Base-by-base conservation (phyloP, 2,888 invertebrate species). In the Tipula vernalis region DNA sequence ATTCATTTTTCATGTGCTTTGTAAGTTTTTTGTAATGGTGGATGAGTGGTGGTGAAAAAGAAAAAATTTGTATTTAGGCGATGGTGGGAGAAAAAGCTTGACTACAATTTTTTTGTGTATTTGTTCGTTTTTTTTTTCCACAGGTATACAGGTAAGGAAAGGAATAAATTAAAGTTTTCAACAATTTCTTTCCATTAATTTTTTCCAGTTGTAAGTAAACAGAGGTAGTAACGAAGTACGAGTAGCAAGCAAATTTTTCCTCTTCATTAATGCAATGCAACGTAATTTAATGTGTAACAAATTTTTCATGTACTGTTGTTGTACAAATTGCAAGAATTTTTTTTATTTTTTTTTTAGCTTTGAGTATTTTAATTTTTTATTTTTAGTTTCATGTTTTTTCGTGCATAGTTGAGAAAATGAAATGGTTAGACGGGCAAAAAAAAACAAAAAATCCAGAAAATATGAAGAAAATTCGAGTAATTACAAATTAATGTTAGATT, bases 1-100 rank as follows among this genome's bases (percentile, higher is more conserved):
- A 71, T 71, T 71, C 71, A 71, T 71, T 71, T 71, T 71, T 71
- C 71, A 71, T 71, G 71, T 71, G 71, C 71, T 71, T 71, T 71
- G 28, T 28, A 71, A 71, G 71, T 71, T 6, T 44, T 3, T 44
- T 10, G 6, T 15, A 15, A 28, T 28, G 28, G 0, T 8, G 71
- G 71, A 15, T 51, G 15, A n/a, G n/a, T n/a, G 71, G 71, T 12
- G 71, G 2, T 3, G 12, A 28, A 71, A 71, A 71, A 71, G 12
- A 28, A 10, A 71, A 18, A 71, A 6, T 15, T 2, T 6, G 51
- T n/a, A 57, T 51, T 5, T 57, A 28, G 28, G 39, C 2, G 3
- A 6, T 5, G 5, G 6, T 39, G 39, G 39, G 1, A 71, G 2
- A 71, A 71, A 71, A 71, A 28, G 18, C 28, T 71, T 28, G 71